Percentiles rank a stretch among this genome's conserved stretches.
phyloP scores from a whole-genome alignment of 2,888 invertebrate species.

The Globia sparganii region DNA sequence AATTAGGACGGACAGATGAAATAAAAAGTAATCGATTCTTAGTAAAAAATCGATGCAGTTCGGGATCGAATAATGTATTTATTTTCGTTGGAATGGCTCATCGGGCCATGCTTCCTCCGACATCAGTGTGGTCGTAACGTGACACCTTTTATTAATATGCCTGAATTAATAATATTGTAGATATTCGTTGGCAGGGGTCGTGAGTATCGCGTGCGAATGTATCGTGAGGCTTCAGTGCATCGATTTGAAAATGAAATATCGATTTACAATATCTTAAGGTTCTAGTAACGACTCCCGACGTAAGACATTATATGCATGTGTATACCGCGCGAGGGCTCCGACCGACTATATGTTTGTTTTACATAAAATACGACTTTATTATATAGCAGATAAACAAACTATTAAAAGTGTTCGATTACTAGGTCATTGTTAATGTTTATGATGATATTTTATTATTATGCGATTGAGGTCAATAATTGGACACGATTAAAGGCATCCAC shows the following conservation, averaged over 20 bases:
- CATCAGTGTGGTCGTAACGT: slow-evolving; percentile 88
- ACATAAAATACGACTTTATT: slow-evolving; percentile 49
- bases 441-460: slow-evolving; percentile 51
- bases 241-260: slow-evolving; percentile 84
- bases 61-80: slow-evolving; percentile 81
- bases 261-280: slow-evolving; percentile 78
- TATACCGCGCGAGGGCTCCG: slow-evolving; percentile 17
- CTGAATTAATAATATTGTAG: slow-evolving; percentile 89
- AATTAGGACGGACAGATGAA: slow-evolving; percentile 78
- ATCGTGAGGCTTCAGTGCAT: slow-evolving; percentile 86
- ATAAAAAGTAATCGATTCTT: slow-evolving; percentile 79
- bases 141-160: slow-evolving; percentile 89
- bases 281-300: slow-evolving; percentile 61
- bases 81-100: slow-evolving; percentile 87
- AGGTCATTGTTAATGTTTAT: slow-evolving; percentile 44
- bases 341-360: slow-evolving; percentile 40
- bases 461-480: slow-evolving; percentile 21
- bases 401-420: slow-evolving; percentile 35
- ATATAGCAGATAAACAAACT: slow-evolving; percentile 35
- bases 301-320: slow-evolving; percentile 49
- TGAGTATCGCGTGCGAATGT: slow-evolving; percentile 87
- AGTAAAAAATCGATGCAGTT: slow-evolving; percentile 80
- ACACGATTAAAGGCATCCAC: slow-evolving; percentile 27
- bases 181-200: slow-evolving; percentile 84
- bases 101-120: slow-evolving; percentile 89